A percentile compares a stretch with the other conserved stretches of the same genome.
These are phyloP conservation scores for Danaus melanippus DNA, from an alignment of 1,140 invertebrate species.

Conservation along the genomic window DNA sequence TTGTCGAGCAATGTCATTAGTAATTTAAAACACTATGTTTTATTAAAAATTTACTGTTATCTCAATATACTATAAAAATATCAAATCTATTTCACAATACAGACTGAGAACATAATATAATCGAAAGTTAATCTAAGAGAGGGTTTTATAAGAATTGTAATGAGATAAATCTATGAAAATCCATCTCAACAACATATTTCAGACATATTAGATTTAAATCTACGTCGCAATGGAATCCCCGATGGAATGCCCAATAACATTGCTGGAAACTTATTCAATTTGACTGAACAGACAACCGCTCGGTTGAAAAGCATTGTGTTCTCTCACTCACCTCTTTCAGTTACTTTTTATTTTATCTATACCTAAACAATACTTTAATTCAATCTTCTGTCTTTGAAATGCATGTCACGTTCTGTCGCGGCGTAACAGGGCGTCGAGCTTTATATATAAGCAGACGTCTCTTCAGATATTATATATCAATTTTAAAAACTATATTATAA, in stretches of 20 bases:
- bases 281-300: constrained; percentile 59
- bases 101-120: no score
- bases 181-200: constrained; percentile 24
- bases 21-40: no score
- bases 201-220: constrained; percentile 47
- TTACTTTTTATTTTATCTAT: constrained; percentile 50
- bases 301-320: constrained; percentile 56
- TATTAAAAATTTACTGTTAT: no score
- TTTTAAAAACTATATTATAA: not conserved
- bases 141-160: not conserved
- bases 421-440: constrained; percentile 21
- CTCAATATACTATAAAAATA: no score
- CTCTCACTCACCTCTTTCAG: constrained; percentile 35
- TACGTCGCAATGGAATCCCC: constrained; percentile 38
- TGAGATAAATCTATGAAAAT: constrained; percentile 9
- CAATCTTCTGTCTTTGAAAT: constrained; percentile 48
- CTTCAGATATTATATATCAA: no score
- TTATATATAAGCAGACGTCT: constrained; percentile 1
- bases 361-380: constrained; percentile 57
- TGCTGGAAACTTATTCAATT: constrained; percentile 63
- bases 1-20: no score
- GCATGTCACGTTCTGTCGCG: constrained; percentile 47
- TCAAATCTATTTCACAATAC: no score
- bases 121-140: no score
- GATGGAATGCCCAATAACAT: constrained; percentile 53